Evolutionary conservation across 30 jellyfish, hydroid and myxozoan species (phyloP), one percentile per base, ranked within the genome.

Genomic region (Hydractinia echinata): DNA sequence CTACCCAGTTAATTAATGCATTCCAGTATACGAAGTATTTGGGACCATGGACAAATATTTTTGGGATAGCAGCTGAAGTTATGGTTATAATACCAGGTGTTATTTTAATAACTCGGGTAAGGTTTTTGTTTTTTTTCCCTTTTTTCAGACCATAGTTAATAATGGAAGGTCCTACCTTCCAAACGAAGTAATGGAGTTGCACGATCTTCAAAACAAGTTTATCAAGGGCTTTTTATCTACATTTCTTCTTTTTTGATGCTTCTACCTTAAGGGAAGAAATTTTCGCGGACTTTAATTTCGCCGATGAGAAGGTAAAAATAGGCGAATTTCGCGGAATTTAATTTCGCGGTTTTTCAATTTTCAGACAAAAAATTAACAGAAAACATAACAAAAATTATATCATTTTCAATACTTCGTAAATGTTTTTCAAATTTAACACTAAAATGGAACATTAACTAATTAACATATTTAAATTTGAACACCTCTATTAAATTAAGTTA

Each of bases 301-400:
- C 69, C 18, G 69, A 58, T 58, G 69, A 58, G 69, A 58, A 16
- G 69, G 69, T 58, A 13, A 58, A 58, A 58, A 58, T 58, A 16
- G 69, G 69, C 69, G 69, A 58, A 16, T 58, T 58, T 16, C 69
- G 69, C 19, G 69, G 69, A 58, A 58, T 58, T 58, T 58, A 58
- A 58, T 58, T 58, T 58, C 69, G 69, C 69, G 69, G 69, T 0
- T 58, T 9, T 11, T 13, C 69, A 13, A 58, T 58, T 58, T 58
- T 58, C 69, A 58, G 69, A 16, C 15, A 58, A 58, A 58, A 58
- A 58, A 58, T 30, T 30, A 30, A 30, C 44, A 30, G 44, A 30
- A 30, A 58, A 11, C 3, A 58, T 0, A 11, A 58, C 18, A 58
- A 16, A 11, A 58, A 58, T 11, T 58, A 3, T 3, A 58, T 3